Evolutionary conservation across 2,888 invertebrate genomes (phyloP).

Genomic region (Drosophila monieri): DNA sequence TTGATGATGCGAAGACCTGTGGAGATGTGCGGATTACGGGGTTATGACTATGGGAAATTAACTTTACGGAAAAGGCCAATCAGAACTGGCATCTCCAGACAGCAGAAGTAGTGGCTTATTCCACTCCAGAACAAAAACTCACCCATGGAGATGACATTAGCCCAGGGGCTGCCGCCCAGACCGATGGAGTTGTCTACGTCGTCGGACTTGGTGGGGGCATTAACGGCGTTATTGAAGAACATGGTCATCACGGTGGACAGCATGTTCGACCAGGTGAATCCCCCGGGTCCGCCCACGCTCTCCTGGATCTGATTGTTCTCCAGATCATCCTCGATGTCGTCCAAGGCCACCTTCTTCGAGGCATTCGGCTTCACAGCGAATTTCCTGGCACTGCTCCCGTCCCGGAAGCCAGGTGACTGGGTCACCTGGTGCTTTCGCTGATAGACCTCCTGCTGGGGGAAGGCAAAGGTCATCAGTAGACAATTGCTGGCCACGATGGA

Average conservation of each 20-base stretch:
- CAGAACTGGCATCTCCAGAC: neutral
- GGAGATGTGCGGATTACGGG: neutral
- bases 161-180: constrained; percentile 92
- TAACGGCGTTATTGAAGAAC: constrained; percentile 89
- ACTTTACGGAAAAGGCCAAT: neutral
- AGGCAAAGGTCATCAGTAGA: constrained; percentile 88
- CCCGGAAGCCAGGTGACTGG: constrained; percentile 78
- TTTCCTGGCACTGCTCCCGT: constrained; percentile 85
- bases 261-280: constrained; percentile 95
- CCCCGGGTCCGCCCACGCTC: constrained; percentile 86
- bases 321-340: constrained; percentile 92
- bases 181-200: constrained; percentile 87
- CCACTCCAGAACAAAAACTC: constrained; percentile 23
- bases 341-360: constrained; percentile 93
- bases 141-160: constrained; percentile 92
- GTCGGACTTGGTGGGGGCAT: constrained; percentile 91
- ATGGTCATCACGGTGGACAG: constrained; percentile 94
- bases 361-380: constrained; percentile 95
- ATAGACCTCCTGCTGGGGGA: constrained; percentile 85
- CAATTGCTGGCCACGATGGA: constrained; percentile 88
- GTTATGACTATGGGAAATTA: constrained; percentile 3
- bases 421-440: constrained; percentile 70
- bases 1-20: constrained; percentile 91
- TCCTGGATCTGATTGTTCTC: constrained; percentile 91
- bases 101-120: too few species aligned